A percentile compares a stretch with the other conserved stretches of the same genome.
Conservation (phyloP, 1,140 invertebrate genomes). For the Adelges cooleyi region DNA sequence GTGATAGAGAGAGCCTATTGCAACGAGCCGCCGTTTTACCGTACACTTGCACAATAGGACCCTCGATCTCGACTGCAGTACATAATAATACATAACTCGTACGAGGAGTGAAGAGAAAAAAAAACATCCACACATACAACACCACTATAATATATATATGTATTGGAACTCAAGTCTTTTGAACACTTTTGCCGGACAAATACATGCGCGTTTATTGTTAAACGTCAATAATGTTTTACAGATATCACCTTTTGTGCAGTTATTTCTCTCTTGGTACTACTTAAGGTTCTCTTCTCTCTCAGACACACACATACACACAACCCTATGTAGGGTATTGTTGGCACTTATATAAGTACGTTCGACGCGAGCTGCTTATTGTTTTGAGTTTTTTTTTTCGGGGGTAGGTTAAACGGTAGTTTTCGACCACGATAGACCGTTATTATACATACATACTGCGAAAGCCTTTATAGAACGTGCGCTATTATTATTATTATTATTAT, state of each 20-base stretch:
- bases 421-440: slow-evolving; percentile 18
- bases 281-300: background rate
- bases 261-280: background rate
- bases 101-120: slow-evolving; percentile 7
- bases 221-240: slow-evolving; percentile 29
- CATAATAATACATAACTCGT: too few species aligned
- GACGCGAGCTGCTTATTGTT: background rate
- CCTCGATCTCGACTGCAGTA: slow-evolving; percentile 1
- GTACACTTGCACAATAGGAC: slow-evolving; percentile 1
- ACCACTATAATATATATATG: background rate
- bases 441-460: background rate
- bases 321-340: too few species aligned
- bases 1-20: background rate
- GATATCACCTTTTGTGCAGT: slow-evolving; percentile 18
- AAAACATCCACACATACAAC: background rate
- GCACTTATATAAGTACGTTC: slow-evolving; percentile 20
- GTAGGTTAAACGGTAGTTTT: slow-evolving; percentile 16
- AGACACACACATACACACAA: background rate
- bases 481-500: background rate
- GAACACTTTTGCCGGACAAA: slow-evolving; percentile 24
- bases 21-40: background rate
- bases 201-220: slow-evolving; percentile 5
- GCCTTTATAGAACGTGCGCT: background rate
- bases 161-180: background rate
- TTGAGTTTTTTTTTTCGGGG: slow-evolving; percentile 21